These are phyloP conservation scores for Sarcophaga caerulescens DNA, from an alignment of 2,888 invertebrate species.

Conservation along the genomic window DNA sequence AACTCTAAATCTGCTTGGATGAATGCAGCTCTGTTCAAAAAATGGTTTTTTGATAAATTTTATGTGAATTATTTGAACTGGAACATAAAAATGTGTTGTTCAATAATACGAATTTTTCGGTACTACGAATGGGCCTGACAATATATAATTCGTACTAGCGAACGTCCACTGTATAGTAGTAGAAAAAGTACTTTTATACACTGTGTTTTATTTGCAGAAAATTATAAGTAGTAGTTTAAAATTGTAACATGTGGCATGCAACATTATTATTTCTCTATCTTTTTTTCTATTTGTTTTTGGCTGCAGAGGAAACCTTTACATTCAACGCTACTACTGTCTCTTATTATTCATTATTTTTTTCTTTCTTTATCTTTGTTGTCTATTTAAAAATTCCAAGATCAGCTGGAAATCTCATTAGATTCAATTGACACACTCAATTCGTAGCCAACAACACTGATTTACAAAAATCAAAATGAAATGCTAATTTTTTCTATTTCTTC, in stretches of 20 bases:
- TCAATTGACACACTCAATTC: conserved; percentile 67
- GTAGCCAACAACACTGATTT: conserved; percentile 21
- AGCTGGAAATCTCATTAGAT: conserved; percentile 71
- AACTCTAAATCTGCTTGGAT: no score
- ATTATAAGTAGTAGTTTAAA: background rate
- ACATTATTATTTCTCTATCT: background rate
- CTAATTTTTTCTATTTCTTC: conserved; percentile 44
- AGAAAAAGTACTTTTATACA: no score
- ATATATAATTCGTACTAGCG: no score
- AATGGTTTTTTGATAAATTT: no score
- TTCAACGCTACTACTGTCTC: background rate
- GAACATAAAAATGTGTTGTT: no score
- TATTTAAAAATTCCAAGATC: conserved; percentile 71
- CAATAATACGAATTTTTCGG: no score
- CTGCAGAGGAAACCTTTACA: background rate
- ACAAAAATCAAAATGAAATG: conserved; percentile 55
- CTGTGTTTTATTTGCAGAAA: no score
- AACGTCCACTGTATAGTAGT: no score
- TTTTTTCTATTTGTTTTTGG: background rate
- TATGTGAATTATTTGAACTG: no score
- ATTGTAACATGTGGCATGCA: background rate
- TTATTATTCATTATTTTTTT: background rate
- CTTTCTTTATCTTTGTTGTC: conserved; percentile 14
- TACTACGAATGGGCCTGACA: no score
- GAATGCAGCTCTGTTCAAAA: no score